Percentiles rank a stretch among this genome's conserved stretches.
Evolutionary conservation across 2,797 vertebrate species (phyloP).

Genomic region (Pteropus rufus): DNA sequence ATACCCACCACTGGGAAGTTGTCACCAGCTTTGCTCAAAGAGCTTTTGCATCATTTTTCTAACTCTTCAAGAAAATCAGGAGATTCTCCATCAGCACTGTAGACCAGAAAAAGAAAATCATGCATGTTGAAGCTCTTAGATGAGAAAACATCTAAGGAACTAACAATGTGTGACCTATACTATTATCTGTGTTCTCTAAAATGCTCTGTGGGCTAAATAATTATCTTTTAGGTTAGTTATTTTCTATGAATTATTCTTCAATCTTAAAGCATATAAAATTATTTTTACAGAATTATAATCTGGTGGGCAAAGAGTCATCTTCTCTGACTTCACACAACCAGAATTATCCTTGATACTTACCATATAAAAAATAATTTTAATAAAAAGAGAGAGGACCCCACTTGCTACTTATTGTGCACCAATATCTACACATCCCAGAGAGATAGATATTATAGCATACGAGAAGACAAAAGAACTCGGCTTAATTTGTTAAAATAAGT

Average conservation of each 20-base stretch:
- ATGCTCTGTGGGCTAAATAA: background rate
- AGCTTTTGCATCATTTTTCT: conserved; percentile 89
- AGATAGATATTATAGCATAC: background rate
- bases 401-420: background rate
- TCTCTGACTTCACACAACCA: background rate
- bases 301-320: background rate
- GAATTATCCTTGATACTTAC: background rate
- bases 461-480: background rate
- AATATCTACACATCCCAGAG: background rate
- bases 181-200: background rate
- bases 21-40: conserved; percentile 87
- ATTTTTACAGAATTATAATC: background rate
- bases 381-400: background rate
- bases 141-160: background rate
- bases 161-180: background rate
- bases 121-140: background rate
- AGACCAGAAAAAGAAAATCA: conserved; percentile 48
- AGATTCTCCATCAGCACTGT: conserved; percentile 87
- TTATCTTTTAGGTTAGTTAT: background rate
- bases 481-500: background rate
- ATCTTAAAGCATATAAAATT: background rate
- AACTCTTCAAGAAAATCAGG: conserved; percentile 86
- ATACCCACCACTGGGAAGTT: conserved; percentile 88
- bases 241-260: background rate
- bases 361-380: background rate